A percentile compares a stretch with the other conserved stretches of the same genome.
Evolutionary conservation across 2,797 vertebrate species (phyloP).

Genomic region (Sebastes matsubarae): DNA sequence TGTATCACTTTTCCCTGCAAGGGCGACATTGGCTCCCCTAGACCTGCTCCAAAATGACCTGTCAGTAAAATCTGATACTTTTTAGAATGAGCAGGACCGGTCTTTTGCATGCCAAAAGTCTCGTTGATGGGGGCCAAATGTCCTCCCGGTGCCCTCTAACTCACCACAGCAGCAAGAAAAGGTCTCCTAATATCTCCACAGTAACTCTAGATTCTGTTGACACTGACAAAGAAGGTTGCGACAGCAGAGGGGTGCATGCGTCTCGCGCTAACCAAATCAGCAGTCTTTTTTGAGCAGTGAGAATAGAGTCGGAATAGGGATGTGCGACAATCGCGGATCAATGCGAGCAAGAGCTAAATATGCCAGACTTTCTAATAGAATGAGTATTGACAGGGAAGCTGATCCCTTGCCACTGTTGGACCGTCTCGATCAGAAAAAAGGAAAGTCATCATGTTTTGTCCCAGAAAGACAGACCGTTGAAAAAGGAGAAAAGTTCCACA

Average conservation of each 20-base stretch:
- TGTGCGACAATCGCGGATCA: conserved; percentile 54
- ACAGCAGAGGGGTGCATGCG: conserved; percentile 11
- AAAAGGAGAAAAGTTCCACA: not conserved
- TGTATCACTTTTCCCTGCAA: conserved; percentile 81
- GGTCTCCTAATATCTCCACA: conserved; percentile 62
- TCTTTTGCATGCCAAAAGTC: conserved; percentile 75
- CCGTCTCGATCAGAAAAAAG: conserved; percentile 35
- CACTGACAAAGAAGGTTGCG: conserved; percentile 67
- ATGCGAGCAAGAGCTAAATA: conserved; percentile 54
- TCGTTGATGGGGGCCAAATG: conserved; percentile 66
- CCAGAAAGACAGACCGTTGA: conserved; percentile 6
- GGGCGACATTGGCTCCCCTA: conserved; percentile 69
- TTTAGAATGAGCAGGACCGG: conserved; percentile 59
- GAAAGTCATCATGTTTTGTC: conserved; percentile 44
- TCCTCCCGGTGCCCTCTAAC: conserved; percentile 79
- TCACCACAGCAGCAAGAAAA: conserved; percentile 68
- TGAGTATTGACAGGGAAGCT: conserved; percentile 58
- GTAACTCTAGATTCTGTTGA: conserved; percentile 82
- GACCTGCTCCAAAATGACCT: conserved; percentile 70
- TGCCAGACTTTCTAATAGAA: conserved; percentile 60
- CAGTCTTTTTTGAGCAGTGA: conserved; percentile 47
- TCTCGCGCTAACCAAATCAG: conserved; percentile 62
- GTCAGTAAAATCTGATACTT: conserved; percentile 86
- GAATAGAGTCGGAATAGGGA: conserved; percentile 48
- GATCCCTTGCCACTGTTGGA: conserved; percentile 32